These are phyloP conservation scores for Crotalus horridus DNA, from an alignment of 2,113 vertebrate species.

Conservation along the genomic window DNA sequence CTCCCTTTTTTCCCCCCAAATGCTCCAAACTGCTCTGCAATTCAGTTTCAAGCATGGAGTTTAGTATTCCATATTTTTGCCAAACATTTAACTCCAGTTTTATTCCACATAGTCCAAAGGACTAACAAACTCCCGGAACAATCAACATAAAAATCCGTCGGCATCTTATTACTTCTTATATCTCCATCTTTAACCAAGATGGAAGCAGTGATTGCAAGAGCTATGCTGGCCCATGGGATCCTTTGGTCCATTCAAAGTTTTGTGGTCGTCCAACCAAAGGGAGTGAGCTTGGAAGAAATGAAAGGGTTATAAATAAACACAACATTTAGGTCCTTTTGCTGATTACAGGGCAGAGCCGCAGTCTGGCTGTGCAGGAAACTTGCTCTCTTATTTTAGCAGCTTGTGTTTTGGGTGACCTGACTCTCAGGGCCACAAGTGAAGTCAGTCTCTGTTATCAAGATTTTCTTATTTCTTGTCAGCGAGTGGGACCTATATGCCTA, in stretches of 20 bases:
- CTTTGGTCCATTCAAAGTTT: constrained; percentile 36
- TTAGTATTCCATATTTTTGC: not conserved
- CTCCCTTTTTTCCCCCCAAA: not conserved
- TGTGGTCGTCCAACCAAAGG: constrained; percentile 12
- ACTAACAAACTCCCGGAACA: not conserved
- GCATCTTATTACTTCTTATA: not conserved
- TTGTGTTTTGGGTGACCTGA: constrained; percentile 31
- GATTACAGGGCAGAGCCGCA: constrained; percentile 52
- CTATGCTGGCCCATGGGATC: not conserved
- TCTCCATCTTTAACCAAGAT: not conserved
- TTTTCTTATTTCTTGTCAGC: not conserved
- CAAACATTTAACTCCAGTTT: not conserved
- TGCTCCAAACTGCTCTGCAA: not conserved
- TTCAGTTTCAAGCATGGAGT: not conserved
- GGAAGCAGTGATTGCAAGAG: not conserved
- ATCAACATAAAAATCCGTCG: no score
- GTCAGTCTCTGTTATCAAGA: not conserved
- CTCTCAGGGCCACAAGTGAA: constrained; percentile 1
- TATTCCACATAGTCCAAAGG: not conserved
- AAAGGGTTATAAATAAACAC: constrained; percentile 42
- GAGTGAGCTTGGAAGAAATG: constrained; percentile 25
- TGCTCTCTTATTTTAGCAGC: constrained; percentile 40
- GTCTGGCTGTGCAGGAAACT: constrained; percentile 39
- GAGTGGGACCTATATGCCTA: not conserved
- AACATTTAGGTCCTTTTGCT: constrained; percentile 26